Conservation (phyloP, 2,888 invertebrate genomes). For the Melanotus villosus region DNA sequence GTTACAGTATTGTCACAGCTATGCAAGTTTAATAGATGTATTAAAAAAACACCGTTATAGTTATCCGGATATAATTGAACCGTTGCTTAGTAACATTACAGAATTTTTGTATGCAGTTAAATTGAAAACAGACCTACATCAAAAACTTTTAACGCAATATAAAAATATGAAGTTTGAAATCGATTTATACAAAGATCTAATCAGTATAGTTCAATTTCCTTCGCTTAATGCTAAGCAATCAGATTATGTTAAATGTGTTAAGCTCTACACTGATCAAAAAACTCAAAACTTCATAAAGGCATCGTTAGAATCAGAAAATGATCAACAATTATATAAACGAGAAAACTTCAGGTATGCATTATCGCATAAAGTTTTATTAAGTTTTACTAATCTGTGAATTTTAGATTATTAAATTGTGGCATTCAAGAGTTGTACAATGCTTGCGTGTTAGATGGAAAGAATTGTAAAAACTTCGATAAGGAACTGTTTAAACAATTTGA, state of each 20-base stretch:
- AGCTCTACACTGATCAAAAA: constrained; percentile 65
- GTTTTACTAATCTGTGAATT: no score
- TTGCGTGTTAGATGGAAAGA: constrained; percentile 70
- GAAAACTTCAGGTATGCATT: constrained; percentile 71
- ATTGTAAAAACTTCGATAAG: constrained; percentile 53
- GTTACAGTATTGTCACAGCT: constrained; percentile 42
- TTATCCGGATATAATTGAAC: constrained; percentile 86
- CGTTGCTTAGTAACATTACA: constrained; percentile 78
- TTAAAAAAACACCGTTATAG: constrained; percentile 74
- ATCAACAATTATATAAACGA: constrained; percentile 49
- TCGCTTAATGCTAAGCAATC: constrained; percentile 61
- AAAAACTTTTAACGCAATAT: constrained; percentile 66
- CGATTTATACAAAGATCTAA: constrained; percentile 59
- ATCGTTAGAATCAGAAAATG: constrained; percentile 51
- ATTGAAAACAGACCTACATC: constrained; percentile 71
- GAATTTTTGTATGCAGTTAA: constrained; percentile 78
- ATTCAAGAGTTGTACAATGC: constrained; percentile 79
- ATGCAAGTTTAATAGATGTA: constrained; percentile 71
- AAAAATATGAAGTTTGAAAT: constrained; percentile 51
- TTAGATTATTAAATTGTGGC: constrained; percentile 78
- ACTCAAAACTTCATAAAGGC: constrained; percentile 56
- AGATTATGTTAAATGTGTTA: constrained; percentile 66
- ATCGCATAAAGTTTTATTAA: no score
- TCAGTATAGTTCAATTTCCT: constrained; percentile 72
- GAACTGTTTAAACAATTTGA: constrained; percentile 67